A percentile compares a stretch with the other conserved stretches of the same genome.
Evolutionary conservation across 2,888 invertebrate genomes (phyloP).

Genomic region (Eupithecia dodoneata): DNA sequence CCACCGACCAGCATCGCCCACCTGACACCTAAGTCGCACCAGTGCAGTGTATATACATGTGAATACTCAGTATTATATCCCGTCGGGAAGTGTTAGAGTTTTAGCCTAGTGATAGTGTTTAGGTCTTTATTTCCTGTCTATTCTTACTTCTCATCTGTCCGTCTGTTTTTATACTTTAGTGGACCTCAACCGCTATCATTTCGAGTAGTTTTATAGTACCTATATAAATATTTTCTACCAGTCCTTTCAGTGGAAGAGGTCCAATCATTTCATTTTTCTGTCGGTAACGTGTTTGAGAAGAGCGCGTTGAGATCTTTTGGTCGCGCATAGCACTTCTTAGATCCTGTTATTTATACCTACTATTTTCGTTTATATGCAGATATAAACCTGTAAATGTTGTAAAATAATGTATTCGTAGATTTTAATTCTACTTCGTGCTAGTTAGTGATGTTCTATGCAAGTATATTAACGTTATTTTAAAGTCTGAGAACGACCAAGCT

Average conservation of each 20-base stretch:
- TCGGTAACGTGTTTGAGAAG: slow-evolving; percentile 29
- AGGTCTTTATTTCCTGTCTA: slow-evolving; percentile 26
- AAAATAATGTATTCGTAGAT: slow-evolving; percentile 43
- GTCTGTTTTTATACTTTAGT: slow-evolving; percentile 35
- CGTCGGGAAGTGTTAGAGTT: slow-evolving; percentile 50
- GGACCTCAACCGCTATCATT: slow-evolving; percentile 9
- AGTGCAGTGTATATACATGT: slow-evolving; percentile 53
- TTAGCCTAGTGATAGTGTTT: slow-evolving; percentile 57
- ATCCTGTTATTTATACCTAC: slow-evolving; percentile 34
- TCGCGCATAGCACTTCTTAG: slow-evolving; percentile 36
- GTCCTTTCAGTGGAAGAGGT: background rate
- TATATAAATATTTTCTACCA: background rate
- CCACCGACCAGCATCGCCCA: slow-evolving; percentile 69
- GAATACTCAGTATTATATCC: slow-evolving; percentile 61
- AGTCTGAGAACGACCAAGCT: slow-evolving; percentile 83
- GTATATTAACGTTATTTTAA: slow-evolving; percentile 62
- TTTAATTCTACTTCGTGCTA: slow-evolving; percentile 52
- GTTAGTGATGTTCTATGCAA: slow-evolving; percentile 61
- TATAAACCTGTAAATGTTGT: slow-evolving; percentile 57
- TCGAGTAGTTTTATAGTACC: background rate
- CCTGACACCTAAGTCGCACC: slow-evolving; percentile 69
- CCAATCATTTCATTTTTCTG: slow-evolving; percentile 7
- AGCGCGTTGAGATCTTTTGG: slow-evolving; percentile 58
- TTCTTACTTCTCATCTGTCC: slow-evolving; percentile 38
- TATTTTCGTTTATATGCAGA: slow-evolving; percentile 42